These are phyloP conservation scores for Eupithecia abbreviata DNA, from an alignment of 2,888 invertebrate species.

Conservation along the genomic window DNA sequence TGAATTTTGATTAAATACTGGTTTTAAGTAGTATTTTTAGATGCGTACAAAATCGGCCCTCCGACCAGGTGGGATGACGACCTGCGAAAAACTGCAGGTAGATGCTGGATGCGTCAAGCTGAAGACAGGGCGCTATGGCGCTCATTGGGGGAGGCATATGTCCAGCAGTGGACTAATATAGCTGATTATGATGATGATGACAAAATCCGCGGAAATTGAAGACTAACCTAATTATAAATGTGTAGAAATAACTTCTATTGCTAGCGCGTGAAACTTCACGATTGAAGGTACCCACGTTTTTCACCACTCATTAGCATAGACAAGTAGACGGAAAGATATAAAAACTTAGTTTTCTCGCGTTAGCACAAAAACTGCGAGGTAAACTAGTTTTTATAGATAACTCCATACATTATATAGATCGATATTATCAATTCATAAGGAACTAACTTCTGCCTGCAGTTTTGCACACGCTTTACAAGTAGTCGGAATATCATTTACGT, in stretches of 20 bases:
- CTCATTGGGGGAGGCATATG: too few relatives aligned
- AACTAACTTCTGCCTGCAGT: not conserved
- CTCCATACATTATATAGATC: not conserved
- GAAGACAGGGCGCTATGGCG: too few relatives aligned
- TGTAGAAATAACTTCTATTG: slow-evolving; percentile 14
- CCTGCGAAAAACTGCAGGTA: too few relatives aligned
- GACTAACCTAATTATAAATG: not conserved
- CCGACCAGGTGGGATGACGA: too few relatives aligned
- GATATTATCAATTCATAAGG: not conserved
- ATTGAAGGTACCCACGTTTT: slow-evolving; percentile 22
- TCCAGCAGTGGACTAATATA: too few relatives aligned
- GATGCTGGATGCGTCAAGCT: too few relatives aligned
- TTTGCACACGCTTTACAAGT: not conserved
- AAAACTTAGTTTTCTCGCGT: slow-evolving; percentile 27
- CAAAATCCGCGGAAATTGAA: not conserved
- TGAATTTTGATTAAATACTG: not conserved
- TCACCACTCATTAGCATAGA: slow-evolving; percentile 20
- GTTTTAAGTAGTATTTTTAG: not conserved
- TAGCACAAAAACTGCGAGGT: slow-evolving; percentile 35
- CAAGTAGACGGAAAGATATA: slow-evolving; percentile 21
- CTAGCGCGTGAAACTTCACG: slow-evolving; percentile 13
- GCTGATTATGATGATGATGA: too few relatives aligned
- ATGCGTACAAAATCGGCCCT: slow-evolving; percentile 4
- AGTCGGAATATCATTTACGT: too few relatives aligned
- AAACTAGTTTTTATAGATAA: slow-evolving; percentile 35